Conservation (phyloP, 2,113 vertebrate genomes). For the Mastomys natalensis region DNA sequence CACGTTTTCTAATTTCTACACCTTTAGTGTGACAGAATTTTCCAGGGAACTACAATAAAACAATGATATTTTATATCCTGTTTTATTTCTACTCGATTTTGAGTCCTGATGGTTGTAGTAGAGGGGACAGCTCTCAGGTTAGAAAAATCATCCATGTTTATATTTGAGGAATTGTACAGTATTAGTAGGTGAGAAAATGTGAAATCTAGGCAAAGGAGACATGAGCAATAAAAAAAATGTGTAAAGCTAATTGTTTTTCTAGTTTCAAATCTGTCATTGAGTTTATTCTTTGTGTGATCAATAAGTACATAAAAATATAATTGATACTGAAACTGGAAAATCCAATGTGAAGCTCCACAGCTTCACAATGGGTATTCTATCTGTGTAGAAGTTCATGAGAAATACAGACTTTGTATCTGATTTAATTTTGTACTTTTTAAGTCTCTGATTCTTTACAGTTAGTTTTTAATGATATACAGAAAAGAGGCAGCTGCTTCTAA, state of each 20-base stretch:
- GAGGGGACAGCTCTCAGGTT: background rate
- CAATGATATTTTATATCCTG: background rate
- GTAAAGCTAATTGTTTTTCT: background rate
- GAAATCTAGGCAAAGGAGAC: background rate
- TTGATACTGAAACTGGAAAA: background rate
- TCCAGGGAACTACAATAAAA: background rate
- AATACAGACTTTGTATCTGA: background rate
- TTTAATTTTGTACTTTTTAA: background rate
- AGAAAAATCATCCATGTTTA: conserved; percentile 3
- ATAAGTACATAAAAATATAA: background rate
- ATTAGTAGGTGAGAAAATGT: background rate
- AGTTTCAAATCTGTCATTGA: background rate
- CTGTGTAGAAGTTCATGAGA: background rate
- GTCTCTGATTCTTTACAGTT: background rate
- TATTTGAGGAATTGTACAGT: background rate
- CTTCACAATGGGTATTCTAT: background rate
- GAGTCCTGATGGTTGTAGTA: background rate
- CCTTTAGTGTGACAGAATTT: background rate
- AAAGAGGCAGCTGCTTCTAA: background rate
- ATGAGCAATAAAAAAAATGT: background rate
- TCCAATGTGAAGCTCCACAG: too few species aligned
- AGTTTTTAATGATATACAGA: background rate
- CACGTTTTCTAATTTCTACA: background rate
- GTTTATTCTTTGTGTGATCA: background rate
- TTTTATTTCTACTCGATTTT: background rate